phyloP scores from a whole-genome alignment of 64 coral and sea anemone species.

The Pachyseris speciosa region DNA sequence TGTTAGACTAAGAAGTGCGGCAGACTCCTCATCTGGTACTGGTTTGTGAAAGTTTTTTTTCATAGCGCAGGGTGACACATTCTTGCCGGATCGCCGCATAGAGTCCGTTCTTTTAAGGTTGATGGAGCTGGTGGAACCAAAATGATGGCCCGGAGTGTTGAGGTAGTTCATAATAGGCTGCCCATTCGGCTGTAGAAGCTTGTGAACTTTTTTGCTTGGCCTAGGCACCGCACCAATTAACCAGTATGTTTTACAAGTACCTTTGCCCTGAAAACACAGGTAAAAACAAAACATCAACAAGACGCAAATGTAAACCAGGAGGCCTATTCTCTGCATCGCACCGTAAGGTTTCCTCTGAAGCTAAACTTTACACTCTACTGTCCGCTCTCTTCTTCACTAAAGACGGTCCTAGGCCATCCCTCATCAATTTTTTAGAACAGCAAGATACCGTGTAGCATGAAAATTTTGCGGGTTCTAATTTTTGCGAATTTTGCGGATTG shows the following conservation, averaged over 20 bases:
- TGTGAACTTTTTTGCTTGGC: slow-evolving; percentile 15
- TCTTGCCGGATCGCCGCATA: slow-evolving; percentile 1
- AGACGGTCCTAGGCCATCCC: too few species aligned
- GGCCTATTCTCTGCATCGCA: too few species aligned
- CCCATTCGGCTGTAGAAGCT: slow-evolving; percentile 49
- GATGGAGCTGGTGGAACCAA: slow-evolving; percentile 58
- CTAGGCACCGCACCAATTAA: slow-evolving; percentile 64
- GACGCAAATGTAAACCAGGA: too few species aligned
- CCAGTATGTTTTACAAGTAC: slow-evolving; percentile 88
- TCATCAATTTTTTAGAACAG: too few species aligned
- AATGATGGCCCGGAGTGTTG: slow-evolving; percentile 33
- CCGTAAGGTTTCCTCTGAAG: too few species aligned
- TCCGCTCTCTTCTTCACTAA: too few species aligned
- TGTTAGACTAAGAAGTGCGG: slow-evolving; percentile 3
- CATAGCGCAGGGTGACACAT: neutral
- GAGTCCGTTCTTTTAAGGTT: slow-evolving; percentile 59
- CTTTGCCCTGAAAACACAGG: slow-evolving; percentile 75
- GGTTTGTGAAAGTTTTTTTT: neutral
- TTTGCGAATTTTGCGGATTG: too few species aligned
- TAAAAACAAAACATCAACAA: too few species aligned
- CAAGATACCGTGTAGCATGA: too few species aligned
- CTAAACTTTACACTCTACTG: too few species aligned
- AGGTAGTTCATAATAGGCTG: slow-evolving; percentile 63
- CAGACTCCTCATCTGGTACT: neutral
- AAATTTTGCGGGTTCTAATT: too few species aligned